Evolutionary conservation across 1,140 invertebrate species (phyloP).

Genomic region (Aplysia californica): DNA sequence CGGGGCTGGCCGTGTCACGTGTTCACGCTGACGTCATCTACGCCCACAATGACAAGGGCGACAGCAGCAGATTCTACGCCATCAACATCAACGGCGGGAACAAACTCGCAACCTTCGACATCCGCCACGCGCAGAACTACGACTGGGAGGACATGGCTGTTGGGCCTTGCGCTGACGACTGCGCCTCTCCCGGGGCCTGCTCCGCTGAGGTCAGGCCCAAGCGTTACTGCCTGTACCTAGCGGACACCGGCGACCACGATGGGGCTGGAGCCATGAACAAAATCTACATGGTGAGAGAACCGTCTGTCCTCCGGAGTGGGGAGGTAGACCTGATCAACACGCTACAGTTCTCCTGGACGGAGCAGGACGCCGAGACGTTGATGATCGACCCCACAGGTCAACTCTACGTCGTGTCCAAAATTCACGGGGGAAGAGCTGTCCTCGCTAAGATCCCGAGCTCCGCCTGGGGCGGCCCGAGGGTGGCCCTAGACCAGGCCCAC

Average conservation of each 20-base stretch:
- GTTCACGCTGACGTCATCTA: constrained; percentile 44
- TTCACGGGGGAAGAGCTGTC: constrained; percentile 27
- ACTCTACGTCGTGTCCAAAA: constrained; percentile 50
- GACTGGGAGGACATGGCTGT: constrained; percentile 56
- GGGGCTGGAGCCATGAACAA: constrained; percentile 38
- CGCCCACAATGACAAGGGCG: constrained; percentile 46
- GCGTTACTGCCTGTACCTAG: constrained; percentile 46
- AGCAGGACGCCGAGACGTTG: constrained; percentile 48
- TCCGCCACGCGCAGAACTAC: constrained; percentile 33
- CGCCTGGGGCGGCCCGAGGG: constrained; percentile 40
- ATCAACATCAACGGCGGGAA: constrained; percentile 29
- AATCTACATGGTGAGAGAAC: constrained; percentile 47
- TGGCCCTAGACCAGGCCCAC: constrained; percentile 18
- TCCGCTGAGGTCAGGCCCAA: neutral
- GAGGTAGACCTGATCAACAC: too few species aligned
- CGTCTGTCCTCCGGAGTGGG: too few species aligned
- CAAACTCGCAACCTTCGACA: constrained; percentile 34
- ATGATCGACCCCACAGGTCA: constrained; percentile 43
- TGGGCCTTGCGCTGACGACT: constrained; percentile 40
- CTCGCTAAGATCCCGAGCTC: constrained; percentile 39
- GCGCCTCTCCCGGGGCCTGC: too few species aligned
- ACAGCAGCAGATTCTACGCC: constrained; percentile 31
- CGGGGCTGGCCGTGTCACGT: constrained; percentile 48
- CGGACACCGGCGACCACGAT: constrained; percentile 43
- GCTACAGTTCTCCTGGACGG: constrained; percentile 31